Conservation (phyloP, 2,797 vertebrate species). For the Enteromius mattozi region DNA sequence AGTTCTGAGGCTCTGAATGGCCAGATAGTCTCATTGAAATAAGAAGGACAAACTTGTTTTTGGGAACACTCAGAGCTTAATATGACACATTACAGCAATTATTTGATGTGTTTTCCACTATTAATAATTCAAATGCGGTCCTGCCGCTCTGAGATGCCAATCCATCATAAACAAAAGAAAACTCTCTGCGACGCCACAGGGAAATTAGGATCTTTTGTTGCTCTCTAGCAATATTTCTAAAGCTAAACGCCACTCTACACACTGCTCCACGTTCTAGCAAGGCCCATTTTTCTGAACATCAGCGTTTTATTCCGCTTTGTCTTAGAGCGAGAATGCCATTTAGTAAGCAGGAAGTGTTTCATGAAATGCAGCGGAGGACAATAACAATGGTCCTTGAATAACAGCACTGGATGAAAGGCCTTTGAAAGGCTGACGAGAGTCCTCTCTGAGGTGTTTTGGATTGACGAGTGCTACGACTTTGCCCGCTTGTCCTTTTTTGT, state of each 20-base stretch:
- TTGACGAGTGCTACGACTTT: constrained; percentile 32
- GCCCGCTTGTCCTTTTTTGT: constrained; percentile 32
- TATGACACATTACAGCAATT: constrained; percentile 67
- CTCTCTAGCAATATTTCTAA: constrained; percentile 58
- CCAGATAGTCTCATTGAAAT: constrained; percentile 44
- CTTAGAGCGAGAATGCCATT: constrained; percentile 49
- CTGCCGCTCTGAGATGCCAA: constrained; percentile 59
- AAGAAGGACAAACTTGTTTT: constrained; percentile 51
- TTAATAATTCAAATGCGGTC: constrained; percentile 67
- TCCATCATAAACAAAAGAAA: constrained; percentile 65
- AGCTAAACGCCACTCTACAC: constrained; percentile 51
- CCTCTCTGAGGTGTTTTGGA: constrained; percentile 47
- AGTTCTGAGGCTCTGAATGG: constrained; percentile 41
- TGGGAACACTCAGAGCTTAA: constrained; percentile 58
- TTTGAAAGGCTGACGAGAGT: constrained; percentile 62
- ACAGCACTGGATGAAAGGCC: constrained; percentile 51
- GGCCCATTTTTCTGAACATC: constrained; percentile 62
- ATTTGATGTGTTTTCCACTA: constrained; percentile 63
- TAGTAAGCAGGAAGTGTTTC: constrained; percentile 64
- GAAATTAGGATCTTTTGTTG: constrained; percentile 53
- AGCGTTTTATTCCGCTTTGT: constrained; percentile 64
- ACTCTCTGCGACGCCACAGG: constrained; percentile 51
- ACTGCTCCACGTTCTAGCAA: constrained; percentile 42
- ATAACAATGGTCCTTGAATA: constrained; percentile 55
- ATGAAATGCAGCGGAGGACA: constrained; percentile 56